Base-by-base conservation (phyloP, 2,888 invertebrate genomes). In the Cephalotes varians region DNA sequence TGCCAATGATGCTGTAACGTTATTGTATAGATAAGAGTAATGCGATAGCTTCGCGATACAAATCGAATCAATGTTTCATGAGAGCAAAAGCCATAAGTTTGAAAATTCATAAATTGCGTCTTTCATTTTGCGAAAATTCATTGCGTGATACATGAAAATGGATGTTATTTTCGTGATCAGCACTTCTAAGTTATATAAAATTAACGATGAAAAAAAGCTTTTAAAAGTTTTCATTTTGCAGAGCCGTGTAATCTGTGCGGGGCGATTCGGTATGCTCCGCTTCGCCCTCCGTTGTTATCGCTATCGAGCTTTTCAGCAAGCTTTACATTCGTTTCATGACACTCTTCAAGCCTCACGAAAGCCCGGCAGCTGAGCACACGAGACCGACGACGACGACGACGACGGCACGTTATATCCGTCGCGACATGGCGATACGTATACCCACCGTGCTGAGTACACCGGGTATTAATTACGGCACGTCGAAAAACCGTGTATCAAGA, bases 261-360 rank as follows among this genome's bases (percentile, higher is more conserved):
- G 76, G 54, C 37, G 88, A 87, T 87, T 88, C 83, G 88, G 81
- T 82, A 73, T 47, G 62, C 81, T 71, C 62, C 76, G 85, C 88
- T 80, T 90, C 85, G 77, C 88, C 86, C 74, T 54, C 67, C 58
- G 60, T 80, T 87, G 88, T 90, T 93, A 93, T 92, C 92, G 91
- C 90, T 90, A 91, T 90, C 92, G 87, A 92, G 91, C 92, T 93
- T 93, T 93, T 93, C 93, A 92, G 86, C 91, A 90, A 91, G 91
- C 91, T 92, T 92, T 89, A 92, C 92, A 92, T 92, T 91, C 91
- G 89, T 91, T 92, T 90, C 91, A 91, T 90, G 92, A 92, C 92
- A 91, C 92, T 92, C 90, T 92, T 91, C 91, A 90, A 91, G 89
- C 84, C 87, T 92, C 91, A 90, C 91, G 91, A 92, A 90, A 91